Percentiles rank a stretch among this genome's conserved stretches.
phyloP scores from a whole-genome alignment of 2,888 invertebrate genomes.

The Hypolimnas misippus region DNA sequence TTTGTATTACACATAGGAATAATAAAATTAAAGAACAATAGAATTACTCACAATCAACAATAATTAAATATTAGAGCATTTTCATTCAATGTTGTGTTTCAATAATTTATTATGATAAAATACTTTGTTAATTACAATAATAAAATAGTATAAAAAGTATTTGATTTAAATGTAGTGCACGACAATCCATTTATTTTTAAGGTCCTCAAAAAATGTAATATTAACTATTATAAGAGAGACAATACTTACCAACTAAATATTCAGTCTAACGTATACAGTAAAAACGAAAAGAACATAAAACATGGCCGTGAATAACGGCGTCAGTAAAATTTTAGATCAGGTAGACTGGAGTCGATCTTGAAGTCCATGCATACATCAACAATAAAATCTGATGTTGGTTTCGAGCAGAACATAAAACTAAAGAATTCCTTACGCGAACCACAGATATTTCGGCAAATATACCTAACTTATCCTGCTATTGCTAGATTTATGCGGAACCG shows the following conservation, averaged over 20 bases:
- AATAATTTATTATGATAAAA: too few species aligned
- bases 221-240: too few species aligned
- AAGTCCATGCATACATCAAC: constrained; percentile 31
- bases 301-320: background rate
- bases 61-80: too few species aligned
- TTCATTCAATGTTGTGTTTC: too few species aligned
- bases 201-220: too few species aligned
- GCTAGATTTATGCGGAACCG: constrained; percentile 11
- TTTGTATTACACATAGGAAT: too few species aligned
- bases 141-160: too few species aligned
- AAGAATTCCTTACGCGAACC: constrained; percentile 6
- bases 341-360: background rate
- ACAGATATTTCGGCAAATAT: constrained; percentile 10
- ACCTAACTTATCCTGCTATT: constrained; percentile 1
- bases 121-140: too few species aligned
- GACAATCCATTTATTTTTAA: background rate
- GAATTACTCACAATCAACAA: too few species aligned
- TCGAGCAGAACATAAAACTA: constrained; percentile 22
- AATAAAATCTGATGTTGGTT: constrained; percentile 32
- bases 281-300: background rate
- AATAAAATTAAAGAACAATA: too few species aligned
- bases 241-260: background rate
- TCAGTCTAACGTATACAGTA: background rate
- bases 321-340: constrained; percentile 6
- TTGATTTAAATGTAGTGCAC: too few species aligned